A percentile compares a stretch with the other conserved stretches of the same genome.
phyloP scores from a whole-genome alignment of 2,113 vertebrate species.

The Dicaeum eximium region DNA sequence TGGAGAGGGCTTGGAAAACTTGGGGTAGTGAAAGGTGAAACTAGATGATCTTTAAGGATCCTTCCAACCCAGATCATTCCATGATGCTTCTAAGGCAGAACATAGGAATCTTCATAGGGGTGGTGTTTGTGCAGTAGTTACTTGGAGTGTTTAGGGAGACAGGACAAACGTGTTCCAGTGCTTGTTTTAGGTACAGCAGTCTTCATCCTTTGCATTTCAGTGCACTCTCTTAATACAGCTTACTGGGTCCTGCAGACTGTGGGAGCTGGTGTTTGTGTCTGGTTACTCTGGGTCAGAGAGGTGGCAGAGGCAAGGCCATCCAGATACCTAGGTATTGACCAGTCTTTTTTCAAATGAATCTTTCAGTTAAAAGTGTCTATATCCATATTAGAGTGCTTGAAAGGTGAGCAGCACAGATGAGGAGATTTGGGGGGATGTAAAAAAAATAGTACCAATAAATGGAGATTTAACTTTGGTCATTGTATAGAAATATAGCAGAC shows the following conservation, averaged over 20 bases:
- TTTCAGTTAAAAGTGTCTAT: background rate
- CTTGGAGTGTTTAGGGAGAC: background rate
- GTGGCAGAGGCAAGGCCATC: background rate
- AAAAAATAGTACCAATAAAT: background rate
- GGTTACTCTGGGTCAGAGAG: background rate
- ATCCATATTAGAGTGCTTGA: background rate
- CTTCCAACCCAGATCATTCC: background rate
- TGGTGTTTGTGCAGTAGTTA: background rate
- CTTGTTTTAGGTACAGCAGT: background rate
- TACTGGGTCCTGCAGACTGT: background rate
- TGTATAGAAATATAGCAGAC: background rate
- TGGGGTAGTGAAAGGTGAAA: background rate
- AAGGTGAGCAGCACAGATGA: background rate
- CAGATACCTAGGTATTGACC: background rate
- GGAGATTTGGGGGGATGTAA: background rate
- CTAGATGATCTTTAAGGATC: background rate
- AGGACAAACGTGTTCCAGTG: accelerated
- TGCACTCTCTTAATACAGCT: background rate
- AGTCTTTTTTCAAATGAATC: background rate
- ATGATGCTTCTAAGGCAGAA: background rate
- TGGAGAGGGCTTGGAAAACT: background rate
- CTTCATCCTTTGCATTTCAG: background rate
- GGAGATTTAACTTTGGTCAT: background rate
- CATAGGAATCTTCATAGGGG: background rate
- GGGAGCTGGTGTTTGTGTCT: background rate